A percentile compares a stretch with the other conserved stretches of the same genome.
Evolutionary conservation across 2,113 vertebrate genomes (phyloP).

Genomic region (Nyctereutes procyonoides): DNA sequence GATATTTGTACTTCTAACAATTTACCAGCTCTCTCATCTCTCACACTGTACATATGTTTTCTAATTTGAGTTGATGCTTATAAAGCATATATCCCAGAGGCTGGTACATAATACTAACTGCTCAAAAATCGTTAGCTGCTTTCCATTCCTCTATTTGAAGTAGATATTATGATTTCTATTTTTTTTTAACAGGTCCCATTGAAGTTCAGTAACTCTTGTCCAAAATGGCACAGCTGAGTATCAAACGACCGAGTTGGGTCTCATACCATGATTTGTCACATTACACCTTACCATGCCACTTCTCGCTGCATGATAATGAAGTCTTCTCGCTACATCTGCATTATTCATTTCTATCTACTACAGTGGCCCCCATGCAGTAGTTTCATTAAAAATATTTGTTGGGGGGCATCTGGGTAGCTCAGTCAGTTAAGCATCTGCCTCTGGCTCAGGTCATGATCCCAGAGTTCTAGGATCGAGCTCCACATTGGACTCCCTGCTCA

Average conservation of each 20-base stretch:
- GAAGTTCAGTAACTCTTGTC: not conserved
- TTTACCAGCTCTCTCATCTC: not conserved
- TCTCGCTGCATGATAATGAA: not conserved
- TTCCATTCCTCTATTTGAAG: conserved; percentile 20
- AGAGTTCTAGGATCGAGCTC: too few species aligned
- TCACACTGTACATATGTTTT: not conserved
- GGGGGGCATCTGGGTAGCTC: not conserved
- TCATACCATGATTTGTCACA: not conserved
- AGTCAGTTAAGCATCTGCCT: too few species aligned
- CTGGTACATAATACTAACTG: not conserved
- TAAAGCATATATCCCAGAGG: not conserved
- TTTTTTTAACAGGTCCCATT: not conserved
- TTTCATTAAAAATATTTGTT: conserved; percentile 11
- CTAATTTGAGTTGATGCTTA: conserved; percentile 5
- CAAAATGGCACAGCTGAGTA: not conserved
- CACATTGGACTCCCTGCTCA: too few species aligned
- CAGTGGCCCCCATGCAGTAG: not conserved
- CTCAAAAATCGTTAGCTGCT: not conserved
- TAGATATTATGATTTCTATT: not conserved
- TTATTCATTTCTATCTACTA: not conserved
- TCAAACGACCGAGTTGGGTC: not conserved
- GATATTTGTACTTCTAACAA: not conserved
- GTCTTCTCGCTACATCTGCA: not conserved
- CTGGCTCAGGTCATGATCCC: too few species aligned
- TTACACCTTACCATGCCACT: not conserved